These are phyloP conservation scores for Pilophorus perplexus DNA, from an alignment of 2,888 invertebrate genomes.

Conservation along the genomic window DNA sequence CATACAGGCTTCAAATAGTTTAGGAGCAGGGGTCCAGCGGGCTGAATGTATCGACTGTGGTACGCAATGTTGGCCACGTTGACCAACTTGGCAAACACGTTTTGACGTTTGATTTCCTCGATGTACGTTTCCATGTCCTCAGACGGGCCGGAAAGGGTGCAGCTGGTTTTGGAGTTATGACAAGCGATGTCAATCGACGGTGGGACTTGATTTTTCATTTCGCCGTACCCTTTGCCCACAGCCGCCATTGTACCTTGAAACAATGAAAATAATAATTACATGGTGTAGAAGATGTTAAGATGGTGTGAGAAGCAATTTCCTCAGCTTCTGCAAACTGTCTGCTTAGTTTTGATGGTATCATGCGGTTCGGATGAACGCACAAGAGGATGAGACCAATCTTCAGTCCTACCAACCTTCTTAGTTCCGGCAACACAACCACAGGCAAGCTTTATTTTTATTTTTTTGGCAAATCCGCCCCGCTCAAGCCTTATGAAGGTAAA, in stretches of 20 bases:
- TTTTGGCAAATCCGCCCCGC: no score
- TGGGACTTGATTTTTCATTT: conserved; percentile 53
- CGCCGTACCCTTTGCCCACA: conserved; percentile 52
- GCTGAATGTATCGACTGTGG: conserved; percentile 51
- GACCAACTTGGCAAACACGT: conserved; percentile 50
- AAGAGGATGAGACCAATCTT: background rate
- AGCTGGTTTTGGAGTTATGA: conserved; percentile 73
- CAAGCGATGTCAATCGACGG: conserved; percentile 73
- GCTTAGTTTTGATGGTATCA: no score
- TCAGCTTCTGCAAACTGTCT: no score
- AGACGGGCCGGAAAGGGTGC: conserved; percentile 75
- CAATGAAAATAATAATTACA: background rate
- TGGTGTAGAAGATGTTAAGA: no score
- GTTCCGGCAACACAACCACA: no score
- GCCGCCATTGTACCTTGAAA: conserved; percentile 57
- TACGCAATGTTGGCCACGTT: conserved; percentile 50
- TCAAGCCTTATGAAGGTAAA: no score
- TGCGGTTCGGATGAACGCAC: no score
- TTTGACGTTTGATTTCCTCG: conserved; percentile 54
- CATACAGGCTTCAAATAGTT: conserved; percentile 52
- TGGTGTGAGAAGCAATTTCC: no score
- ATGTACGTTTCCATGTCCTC: conserved; percentile 62
- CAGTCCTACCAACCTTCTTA: background rate
- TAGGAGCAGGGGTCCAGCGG: conserved; percentile 54
- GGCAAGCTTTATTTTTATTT: no score